Percentiles rank a stretch among this genome's conserved stretches.
These are phyloP conservation scores for Ceraclea dissimilis DNA, from an alignment of 2,888 invertebrate species.

Conservation along the genomic window DNA sequence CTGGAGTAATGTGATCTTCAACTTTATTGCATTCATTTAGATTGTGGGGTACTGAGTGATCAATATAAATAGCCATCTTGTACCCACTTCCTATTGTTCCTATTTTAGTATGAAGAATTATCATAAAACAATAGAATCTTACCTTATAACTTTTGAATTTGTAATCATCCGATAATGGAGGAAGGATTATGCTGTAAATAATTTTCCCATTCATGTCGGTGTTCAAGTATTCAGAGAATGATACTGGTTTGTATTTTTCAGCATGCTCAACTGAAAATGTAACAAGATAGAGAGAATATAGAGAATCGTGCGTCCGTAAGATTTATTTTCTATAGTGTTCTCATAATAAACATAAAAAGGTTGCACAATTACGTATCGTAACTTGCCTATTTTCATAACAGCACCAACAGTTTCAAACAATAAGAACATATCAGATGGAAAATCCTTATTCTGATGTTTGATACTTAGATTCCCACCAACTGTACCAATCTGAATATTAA, in stretches of 20 bases:
- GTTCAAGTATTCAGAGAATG: slow-evolving; percentile 37
- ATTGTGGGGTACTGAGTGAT: too few species aligned
- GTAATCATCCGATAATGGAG: slow-evolving; percentile 36
- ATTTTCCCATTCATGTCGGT: slow-evolving; percentile 38
- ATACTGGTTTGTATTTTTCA: slow-evolving; percentile 5
- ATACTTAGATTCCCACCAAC: slow-evolving; percentile 60
- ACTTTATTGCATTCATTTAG: too few species aligned
- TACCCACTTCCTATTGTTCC: too few species aligned
- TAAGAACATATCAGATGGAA: slow-evolving; percentile 66
- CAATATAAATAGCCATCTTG: too few species aligned
- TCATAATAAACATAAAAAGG: too few species aligned
- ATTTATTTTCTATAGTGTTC: too few species aligned
- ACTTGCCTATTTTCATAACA: slow-evolving; percentile 42
- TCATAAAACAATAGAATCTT: background rate
- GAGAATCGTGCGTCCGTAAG: too few species aligned
- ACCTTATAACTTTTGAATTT: slow-evolving; percentile 30
- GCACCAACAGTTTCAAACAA: slow-evolving; percentile 56
- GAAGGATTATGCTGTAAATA: slow-evolving; percentile 42
- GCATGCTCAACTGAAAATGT: background rate
- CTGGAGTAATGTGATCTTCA: too few species aligned
- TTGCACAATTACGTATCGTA: background rate
- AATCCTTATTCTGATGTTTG: slow-evolving; percentile 59
- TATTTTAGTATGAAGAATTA: background rate
- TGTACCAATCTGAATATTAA: slow-evolving; percentile 49
- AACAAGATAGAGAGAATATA: background rate